Percentiles rank a stretch among this genome's conserved stretches.
These are phyloP conservation scores for Parasteatoda tepidariorum DNA, from an alignment of 1,140 invertebrate genomes.

Conservation along the genomic window DNA sequence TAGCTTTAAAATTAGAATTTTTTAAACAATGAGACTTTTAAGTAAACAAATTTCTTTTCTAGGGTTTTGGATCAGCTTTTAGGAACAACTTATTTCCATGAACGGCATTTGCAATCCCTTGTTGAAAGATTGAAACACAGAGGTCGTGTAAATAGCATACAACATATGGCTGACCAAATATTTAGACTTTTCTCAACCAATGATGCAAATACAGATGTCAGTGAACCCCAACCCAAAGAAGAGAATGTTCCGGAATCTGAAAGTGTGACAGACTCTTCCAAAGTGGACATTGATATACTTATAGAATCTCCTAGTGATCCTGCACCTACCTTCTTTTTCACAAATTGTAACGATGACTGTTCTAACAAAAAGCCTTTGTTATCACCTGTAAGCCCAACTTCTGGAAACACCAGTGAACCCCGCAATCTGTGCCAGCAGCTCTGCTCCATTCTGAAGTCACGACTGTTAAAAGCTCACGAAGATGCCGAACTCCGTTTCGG, in stretches of 20 bases:
- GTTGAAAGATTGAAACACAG: slow-evolving; percentile 72
- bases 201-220: slow-evolving; percentile 14
- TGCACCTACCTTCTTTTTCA: background rate
- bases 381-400: slow-evolving; percentile 63
- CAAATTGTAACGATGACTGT: background rate
- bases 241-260: slow-evolving; percentile 1
- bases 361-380: background rate
- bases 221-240: slow-evolving; percentile 1
- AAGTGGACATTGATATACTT: slow-evolving; percentile 39
- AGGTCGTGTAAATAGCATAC: slow-evolving; percentile 64
- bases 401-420: slow-evolving; percentile 64
- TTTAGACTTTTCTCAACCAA: slow-evolving; percentile 69
- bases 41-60: too few species aligned
- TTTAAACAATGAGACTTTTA: too few species aligned
- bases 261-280: slow-evolving; percentile 1
- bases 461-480: slow-evolving; percentile 78
- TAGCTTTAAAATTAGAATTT: too few species aligned
- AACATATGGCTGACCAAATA: slow-evolving; percentile 74
- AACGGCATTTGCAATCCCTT: slow-evolving; percentile 79
- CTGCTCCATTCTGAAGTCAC: slow-evolving; percentile 79
- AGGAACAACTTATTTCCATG: slow-evolving; percentile 86
- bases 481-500: slow-evolving; percentile 74
- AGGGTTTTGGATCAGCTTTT: slow-evolving; percentile 83
- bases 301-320: slow-evolving; percentile 36
- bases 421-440: slow-evolving; percentile 78